Percentiles rank a stretch among this genome's conserved stretches.
These are phyloP conservation scores for Halocynthia aurantium DNA, from an alignment of 23 tunicate species.

Conservation along the genomic window DNA sequence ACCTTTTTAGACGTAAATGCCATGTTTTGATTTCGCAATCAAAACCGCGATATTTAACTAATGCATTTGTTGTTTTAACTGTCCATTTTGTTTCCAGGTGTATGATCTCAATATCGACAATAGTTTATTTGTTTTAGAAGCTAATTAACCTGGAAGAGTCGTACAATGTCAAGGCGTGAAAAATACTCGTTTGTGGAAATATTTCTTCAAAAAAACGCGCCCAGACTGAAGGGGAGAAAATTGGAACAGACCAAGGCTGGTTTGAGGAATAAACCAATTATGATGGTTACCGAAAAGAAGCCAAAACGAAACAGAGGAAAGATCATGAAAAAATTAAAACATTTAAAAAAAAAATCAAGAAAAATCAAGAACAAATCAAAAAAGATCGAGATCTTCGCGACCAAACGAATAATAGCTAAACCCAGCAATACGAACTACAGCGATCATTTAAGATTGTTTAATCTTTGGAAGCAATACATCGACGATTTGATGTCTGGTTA, in stretches of 20 bases:
- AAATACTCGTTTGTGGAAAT: conserved; percentile 13
- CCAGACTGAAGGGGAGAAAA: neutral
- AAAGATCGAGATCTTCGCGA: too few relatives aligned
- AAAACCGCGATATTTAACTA: too few relatives aligned
- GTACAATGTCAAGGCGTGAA: conserved; percentile 5
- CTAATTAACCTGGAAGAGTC: too few relatives aligned
- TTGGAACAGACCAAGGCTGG: neutral
- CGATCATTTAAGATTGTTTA: conserved; percentile 2
- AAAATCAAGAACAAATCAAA: neutral
- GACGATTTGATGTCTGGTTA: conserved; percentile 2
- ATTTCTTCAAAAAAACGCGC: conserved; percentile 14
- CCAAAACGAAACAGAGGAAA: neutral
- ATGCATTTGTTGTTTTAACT: too few relatives aligned
- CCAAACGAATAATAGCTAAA: conserved; percentile 7
- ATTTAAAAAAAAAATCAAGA: neutral
- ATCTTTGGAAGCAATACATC: conserved; percentile 20
- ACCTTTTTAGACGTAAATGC: too few relatives aligned
- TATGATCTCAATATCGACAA: too few relatives aligned
- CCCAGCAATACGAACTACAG: conserved; percentile 11
- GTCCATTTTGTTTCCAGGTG: too few relatives aligned
- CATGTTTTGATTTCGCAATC: too few relatives aligned
- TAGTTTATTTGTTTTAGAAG: too few relatives aligned
- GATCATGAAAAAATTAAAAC: neutral
- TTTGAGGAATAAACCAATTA: conserved; percentile 14
- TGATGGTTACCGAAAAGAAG: conserved; percentile 12